Conservation (phyloP, 2,888 invertebrate species). For the Sminthurinus aureus region DNA sequence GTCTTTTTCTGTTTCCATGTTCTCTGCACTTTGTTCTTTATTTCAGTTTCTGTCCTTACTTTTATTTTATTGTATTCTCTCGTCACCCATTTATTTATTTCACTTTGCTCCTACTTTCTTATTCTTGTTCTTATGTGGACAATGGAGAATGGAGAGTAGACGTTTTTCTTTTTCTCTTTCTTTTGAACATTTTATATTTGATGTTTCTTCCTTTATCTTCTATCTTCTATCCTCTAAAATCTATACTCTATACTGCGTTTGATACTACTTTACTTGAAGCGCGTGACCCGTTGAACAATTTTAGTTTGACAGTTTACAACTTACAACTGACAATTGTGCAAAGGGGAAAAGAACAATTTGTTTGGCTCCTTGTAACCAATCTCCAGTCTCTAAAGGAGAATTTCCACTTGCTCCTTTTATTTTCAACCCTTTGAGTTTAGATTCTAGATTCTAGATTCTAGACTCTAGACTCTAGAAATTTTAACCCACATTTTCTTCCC, state of each 20-base stretch:
- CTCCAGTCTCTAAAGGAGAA: no score
- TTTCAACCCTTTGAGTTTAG: background rate
- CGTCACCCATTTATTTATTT: background rate
- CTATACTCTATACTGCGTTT: no score
- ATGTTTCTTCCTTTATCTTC: no score
- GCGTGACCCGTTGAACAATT: background rate
- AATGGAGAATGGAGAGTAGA: no score
- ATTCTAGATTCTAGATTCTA: background rate
- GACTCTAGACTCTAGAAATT: no score
- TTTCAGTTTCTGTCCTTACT: background rate
- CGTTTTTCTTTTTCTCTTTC: background rate
- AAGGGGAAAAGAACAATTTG: background rate
- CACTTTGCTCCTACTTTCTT: background rate
- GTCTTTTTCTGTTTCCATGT: conserved; percentile 10
- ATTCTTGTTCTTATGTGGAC: background rate
- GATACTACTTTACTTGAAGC: no score
- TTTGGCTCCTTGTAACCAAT: background rate
- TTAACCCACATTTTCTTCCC: no score
- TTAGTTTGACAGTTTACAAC: no score
- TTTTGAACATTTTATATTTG: background rate
- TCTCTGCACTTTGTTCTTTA: background rate
- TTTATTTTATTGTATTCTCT: background rate
- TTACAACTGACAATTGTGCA: no score
- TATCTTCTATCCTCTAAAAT: no score
- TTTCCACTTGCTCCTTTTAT: no score